Conservation (phyloP, 2,113 vertebrate species). For the Oncorhynchus clarkii region DNA sequence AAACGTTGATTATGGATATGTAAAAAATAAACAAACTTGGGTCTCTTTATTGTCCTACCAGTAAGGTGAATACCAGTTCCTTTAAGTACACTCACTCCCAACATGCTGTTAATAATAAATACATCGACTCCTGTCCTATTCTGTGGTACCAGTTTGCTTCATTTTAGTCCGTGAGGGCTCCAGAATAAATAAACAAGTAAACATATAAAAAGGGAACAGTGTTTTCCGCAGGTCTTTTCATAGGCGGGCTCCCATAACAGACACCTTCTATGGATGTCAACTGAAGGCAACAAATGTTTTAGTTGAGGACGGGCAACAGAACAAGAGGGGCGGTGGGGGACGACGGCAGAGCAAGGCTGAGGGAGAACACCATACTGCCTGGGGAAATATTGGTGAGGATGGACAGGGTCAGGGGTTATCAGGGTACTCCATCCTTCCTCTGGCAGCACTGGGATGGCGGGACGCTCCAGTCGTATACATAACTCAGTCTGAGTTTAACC, state of each 20-base stretch:
- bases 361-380: not conserved
- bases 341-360: not conserved
- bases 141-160: slow-evolving; percentile 10
- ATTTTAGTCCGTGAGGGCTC: slow-evolving; percentile 18
- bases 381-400: not conserved
- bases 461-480: slow-evolving; percentile 93
- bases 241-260: slow-evolving; percentile 6
- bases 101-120: not conserved
- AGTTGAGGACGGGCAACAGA: too few relatives aligned
- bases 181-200: slow-evolving; percentile 69
- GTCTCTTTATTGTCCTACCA: too few relatives aligned
- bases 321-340: too few relatives aligned
- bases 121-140: not conserved
- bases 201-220: slow-evolving; percentile 13
- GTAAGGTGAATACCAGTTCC: not conserved
- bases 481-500: slow-evolving; percentile 87
- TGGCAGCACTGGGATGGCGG: slow-evolving; percentile 97
- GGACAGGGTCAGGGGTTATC: slow-evolving; percentile 41
- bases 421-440: slow-evolving; percentile 92
- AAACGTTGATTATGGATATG: too few relatives aligned
- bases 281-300: not conserved
- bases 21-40: slow-evolving; percentile 34
- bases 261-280: not conserved
- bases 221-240: too few relatives aligned
- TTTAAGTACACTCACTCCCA: slow-evolving; percentile 20